These are phyloP conservation scores for Tetragonula clypearis DNA, from an alignment of 1,140 invertebrate genomes.

Conservation along the genomic window DNA sequence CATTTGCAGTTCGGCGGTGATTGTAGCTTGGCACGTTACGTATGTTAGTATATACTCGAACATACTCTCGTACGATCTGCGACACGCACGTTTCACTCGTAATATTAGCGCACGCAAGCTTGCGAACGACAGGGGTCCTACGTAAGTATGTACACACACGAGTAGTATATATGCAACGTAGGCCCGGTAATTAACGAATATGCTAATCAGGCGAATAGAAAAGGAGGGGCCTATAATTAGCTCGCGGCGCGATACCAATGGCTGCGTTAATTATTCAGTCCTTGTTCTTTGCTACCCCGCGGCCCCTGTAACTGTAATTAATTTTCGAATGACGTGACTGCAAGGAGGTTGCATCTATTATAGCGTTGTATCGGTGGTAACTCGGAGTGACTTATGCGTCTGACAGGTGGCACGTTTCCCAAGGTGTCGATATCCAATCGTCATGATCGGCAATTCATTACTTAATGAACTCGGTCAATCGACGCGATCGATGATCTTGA, in stretches of 20 bases:
- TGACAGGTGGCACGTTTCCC: conserved; percentile 56
- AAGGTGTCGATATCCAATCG: conserved; percentile 58
- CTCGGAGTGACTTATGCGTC: conserved; percentile 64
- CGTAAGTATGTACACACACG: conserved; percentile 45
- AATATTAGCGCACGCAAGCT: conserved; percentile 67
- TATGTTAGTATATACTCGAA: neutral
- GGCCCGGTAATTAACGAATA: conserved; percentile 73
- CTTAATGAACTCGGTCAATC: neutral
- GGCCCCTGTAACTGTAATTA: conserved; percentile 67
- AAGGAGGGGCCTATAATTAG: conserved; percentile 74
- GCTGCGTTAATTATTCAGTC: conserved; percentile 75
- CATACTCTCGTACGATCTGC: conserved; percentile 31
- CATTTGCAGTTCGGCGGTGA: neutral
- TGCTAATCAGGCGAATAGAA: conserved; percentile 72
- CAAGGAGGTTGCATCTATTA: conserved; percentile 74
- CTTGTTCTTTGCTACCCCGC: conserved; percentile 71
- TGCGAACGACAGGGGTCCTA: conserved; percentile 24
- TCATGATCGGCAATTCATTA: conserved; percentile 42
- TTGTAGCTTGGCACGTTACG: conserved; percentile 16
- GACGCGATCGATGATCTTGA: neutral
- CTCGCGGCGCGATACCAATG: conserved; percentile 63
- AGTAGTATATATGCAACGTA: conserved; percentile 13
- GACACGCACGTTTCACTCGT: conserved; percentile 57
- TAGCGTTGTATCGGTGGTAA: conserved; percentile 50
- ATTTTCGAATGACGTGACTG: conserved; percentile 76